phyloP scores from a whole-genome alignment of 2,888 invertebrate genomes.

The Tridacna crocea region DNA sequence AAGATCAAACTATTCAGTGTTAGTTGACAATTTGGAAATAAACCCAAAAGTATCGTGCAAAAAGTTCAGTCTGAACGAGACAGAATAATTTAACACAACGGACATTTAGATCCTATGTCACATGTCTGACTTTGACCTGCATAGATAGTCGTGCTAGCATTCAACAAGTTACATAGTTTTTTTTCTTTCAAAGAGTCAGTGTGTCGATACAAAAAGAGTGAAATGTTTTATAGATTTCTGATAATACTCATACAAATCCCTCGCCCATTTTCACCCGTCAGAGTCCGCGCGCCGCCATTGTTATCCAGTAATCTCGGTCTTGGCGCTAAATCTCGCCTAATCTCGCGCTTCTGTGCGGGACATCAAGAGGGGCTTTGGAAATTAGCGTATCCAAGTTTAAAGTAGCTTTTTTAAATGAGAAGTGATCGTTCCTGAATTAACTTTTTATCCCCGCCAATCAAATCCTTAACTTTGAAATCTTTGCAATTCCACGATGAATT shows the following conservation, averaged over 20 bases:
- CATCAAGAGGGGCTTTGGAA: conserved; percentile 23
- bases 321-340: conserved; percentile 27
- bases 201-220: background rate
- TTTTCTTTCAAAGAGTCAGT: too few relatives aligned
- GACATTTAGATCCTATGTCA: too few relatives aligned
- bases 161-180: too few relatives aligned
- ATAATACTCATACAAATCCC: conserved; percentile 23
- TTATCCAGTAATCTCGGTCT: conserved; percentile 22
- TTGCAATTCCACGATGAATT: too few relatives aligned
- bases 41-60: too few relatives aligned
- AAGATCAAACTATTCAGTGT: too few relatives aligned
- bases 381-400: conserved; percentile 23
- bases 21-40: too few relatives aligned
- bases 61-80: too few relatives aligned
- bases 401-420: conserved; percentile 21
- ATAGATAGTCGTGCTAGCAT: too few relatives aligned
- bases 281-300: conserved; percentile 25
- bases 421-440: conserved; percentile 16
- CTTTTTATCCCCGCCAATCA: conserved; percentile 13
- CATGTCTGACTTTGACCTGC: too few relatives aligned
- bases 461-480: background rate
- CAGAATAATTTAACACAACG: too few relatives aligned
- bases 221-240: background rate
- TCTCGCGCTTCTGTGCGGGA: conserved; percentile 16
- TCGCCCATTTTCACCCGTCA: conserved; percentile 17